A percentile compares a stretch with the other conserved stretches of the same genome.
phyloP scores from a whole-genome alignment of 2,888 invertebrate species.

The Scrobipalpa atriplicella region DNA sequence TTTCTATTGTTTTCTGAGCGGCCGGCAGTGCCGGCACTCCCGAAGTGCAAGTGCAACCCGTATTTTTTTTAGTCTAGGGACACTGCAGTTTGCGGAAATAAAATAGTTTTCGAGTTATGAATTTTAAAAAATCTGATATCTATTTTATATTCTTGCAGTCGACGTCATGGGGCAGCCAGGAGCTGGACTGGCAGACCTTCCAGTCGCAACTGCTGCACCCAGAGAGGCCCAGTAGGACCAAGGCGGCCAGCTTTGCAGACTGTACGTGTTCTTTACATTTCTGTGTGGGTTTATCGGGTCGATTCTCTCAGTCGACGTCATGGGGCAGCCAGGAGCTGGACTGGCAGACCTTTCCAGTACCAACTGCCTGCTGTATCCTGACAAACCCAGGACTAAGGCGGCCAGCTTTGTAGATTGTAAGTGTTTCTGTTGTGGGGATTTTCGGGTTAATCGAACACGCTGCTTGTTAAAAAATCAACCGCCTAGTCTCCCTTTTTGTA shows the following conservation, averaged over 20 bases:
- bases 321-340: conserved; percentile 40
- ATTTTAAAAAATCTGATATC: conserved; percentile 1
- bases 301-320: conserved; percentile 43
- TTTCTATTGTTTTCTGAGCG: no score
- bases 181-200: conserved; percentile 21
- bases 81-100: no score
- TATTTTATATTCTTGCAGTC: conserved; percentile 38
- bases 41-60: no score
- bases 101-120: no score
- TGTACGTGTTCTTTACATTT: not conserved
- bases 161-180: conserved; percentile 44
- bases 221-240: conserved; percentile 1
- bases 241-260: conserved; percentile 25
- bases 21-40: no score
- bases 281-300: conserved; percentile 7
- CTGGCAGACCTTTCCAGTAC: conserved; percentile 16
- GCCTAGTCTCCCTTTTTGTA: no score
- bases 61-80: no score
- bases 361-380: conserved; percentile 8
- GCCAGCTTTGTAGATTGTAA: conserved; percentile 26
- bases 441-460: no score
- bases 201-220: conserved; percentile 5
- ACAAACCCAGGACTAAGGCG: conserved; percentile 12
- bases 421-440: not conserved
- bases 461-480: no score